Conservation (phyloP, 2,113 vertebrate species). For the Aptenodytes forsteri region DNA sequence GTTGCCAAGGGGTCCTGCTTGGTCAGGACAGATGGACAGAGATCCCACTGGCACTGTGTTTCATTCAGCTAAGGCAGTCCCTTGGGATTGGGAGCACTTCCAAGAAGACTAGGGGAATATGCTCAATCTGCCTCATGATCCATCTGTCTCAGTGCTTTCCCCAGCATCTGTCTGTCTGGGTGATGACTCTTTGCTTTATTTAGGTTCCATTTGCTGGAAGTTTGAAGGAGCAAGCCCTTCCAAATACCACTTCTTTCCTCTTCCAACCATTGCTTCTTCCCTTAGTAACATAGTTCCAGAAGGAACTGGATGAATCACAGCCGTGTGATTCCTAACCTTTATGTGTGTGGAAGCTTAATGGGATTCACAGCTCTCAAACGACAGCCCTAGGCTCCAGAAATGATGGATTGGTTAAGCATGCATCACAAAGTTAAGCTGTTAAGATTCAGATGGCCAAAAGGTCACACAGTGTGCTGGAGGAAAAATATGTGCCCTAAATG, state of each 20-base stretch:
- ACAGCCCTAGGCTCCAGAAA: slow-evolving; percentile 5
- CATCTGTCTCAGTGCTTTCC: neutral
- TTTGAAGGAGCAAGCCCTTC: neutral
- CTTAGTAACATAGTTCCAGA: neutral
- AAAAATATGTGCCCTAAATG: neutral
- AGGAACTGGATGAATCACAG: neutral
- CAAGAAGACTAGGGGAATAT: neutral
- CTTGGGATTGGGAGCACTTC: neutral
- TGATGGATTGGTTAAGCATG: slow-evolving; percentile 21
- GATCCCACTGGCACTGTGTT: neutral
- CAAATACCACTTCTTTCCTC: neutral
- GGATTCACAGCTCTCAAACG: neutral
- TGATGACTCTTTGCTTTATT: neutral
- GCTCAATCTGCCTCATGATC: neutral
- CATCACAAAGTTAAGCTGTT: slow-evolving; percentile 34
- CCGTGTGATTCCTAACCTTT: slow-evolving; percentile 38
- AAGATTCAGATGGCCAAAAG: slow-evolving; percentile 24
- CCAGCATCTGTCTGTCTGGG: neutral
- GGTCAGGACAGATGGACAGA: neutral
- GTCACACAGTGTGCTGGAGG: neutral
- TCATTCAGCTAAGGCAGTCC: neutral
- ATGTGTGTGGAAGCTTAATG: slow-evolving; percentile 22
- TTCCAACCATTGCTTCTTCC: neutral
- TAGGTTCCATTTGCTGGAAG: neutral
- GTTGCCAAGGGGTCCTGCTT: neutral